These are phyloP conservation scores for Entosphenus tridentatus DNA, from an alignment of 2,113 vertebrate genomes.

Conservation along the genomic window DNA sequence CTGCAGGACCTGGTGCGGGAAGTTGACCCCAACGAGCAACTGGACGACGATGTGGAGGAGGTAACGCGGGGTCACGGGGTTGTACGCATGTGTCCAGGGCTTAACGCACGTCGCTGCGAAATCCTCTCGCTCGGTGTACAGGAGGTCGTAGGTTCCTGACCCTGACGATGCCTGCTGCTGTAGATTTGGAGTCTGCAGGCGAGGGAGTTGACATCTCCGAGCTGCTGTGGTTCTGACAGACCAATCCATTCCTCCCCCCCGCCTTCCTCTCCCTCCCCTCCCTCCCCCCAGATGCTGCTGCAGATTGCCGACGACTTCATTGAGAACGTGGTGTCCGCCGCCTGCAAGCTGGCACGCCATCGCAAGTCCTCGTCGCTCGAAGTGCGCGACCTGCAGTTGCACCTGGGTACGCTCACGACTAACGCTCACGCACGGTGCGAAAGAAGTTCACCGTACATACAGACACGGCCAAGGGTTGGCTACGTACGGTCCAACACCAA, in stretches of 20 bases:
- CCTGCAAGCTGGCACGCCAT: conserved; percentile 80
- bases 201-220: too few relatives aligned
- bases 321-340: conserved; percentile 85
- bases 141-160: too few relatives aligned
- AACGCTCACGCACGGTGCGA: too few relatives aligned
- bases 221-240: too few relatives aligned
- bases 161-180: too few relatives aligned
- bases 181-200: too few relatives aligned
- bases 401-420: conserved; percentile 40
- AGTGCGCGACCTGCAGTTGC: conserved; percentile 88
- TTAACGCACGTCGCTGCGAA: too few relatives aligned
- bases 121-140: too few relatives aligned
- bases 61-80: conserved; percentile 19
- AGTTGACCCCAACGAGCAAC: conserved; percentile 87
- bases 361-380: conserved; percentile 90
- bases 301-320: conserved; percentile 97
- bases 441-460: too few relatives aligned
- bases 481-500: too few relatives aligned
- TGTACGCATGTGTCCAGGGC: too few relatives aligned
- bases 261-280: conserved; percentile 7
- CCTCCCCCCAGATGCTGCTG: conserved; percentile 50
- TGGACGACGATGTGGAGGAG: conserved; percentile 96
- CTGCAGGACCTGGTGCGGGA: conserved; percentile 88
- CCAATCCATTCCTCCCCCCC: neutral
- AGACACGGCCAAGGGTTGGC: too few relatives aligned